phyloP scores from a whole-genome alignment of 2,113 vertebrate species.

The Pogonocichla stellata region DNA sequence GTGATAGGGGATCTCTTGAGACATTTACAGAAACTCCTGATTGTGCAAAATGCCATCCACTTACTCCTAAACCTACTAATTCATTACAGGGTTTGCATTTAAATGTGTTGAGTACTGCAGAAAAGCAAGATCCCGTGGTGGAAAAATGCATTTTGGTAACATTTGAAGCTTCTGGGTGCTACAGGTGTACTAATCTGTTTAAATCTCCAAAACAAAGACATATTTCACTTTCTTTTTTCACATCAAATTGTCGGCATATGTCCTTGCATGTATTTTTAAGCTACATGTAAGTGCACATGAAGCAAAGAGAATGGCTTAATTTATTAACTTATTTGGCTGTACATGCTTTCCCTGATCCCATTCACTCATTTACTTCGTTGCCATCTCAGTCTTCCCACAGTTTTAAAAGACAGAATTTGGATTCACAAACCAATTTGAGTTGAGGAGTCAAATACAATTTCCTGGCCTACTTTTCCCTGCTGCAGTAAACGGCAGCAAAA shows the following conservation, averaged over 20 bases:
- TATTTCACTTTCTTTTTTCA: not conserved
- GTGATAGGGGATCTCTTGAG: not conserved
- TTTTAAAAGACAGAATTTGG: not conserved
- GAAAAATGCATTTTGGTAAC: not conserved
- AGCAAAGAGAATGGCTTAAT: not conserved
- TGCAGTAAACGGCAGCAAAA: not conserved
- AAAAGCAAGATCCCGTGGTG: not conserved
- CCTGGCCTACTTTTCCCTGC: not conserved
- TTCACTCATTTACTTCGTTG: not conserved
- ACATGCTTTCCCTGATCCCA: not conserved
- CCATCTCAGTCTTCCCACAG: not conserved
- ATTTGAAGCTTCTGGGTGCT: not conserved
- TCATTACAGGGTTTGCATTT: not conserved
- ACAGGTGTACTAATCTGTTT: not conserved
- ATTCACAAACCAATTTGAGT: not conserved
- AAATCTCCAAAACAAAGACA: not conserved
- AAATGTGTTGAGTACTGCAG: not conserved
- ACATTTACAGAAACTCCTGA: not conserved
- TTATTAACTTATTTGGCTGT: not conserved
- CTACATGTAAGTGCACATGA: accelerated
- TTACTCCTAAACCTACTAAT: not conserved
- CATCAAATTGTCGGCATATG: not conserved
- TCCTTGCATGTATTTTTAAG: not conserved
- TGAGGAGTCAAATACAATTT: not conserved
- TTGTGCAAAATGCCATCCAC: not conserved